Evolutionary conservation across 1,140 invertebrate species (phyloP).

Genomic region (Wiebesia pumilae): DNA sequence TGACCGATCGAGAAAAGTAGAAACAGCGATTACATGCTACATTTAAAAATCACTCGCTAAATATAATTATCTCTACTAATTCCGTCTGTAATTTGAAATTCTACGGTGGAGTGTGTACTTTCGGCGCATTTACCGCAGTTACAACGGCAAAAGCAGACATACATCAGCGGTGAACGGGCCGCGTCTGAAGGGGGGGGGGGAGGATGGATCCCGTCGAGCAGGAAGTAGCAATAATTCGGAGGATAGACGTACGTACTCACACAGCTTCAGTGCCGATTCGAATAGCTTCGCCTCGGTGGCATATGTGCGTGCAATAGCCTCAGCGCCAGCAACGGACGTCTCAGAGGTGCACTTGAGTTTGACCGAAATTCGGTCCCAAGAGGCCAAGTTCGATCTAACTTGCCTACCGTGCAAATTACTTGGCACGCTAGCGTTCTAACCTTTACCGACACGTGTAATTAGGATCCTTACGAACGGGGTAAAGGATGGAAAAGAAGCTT

Average conservation of each 20-base stretch:
- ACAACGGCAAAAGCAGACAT: conserved; percentile 18
- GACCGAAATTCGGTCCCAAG: conserved; percentile 55
- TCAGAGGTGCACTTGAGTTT: conserved; percentile 59
- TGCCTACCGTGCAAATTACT: conserved; percentile 34
- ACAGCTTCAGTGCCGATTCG: background rate
- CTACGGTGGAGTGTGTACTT: background rate
- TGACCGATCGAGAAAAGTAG: conserved; percentile 9
- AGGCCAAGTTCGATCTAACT: conserved; percentile 58
- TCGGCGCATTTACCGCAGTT: conserved; percentile 14
- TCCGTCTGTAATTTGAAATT: conserved; percentile 16
- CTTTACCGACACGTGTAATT: conserved; percentile 33
- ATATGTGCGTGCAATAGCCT: background rate
- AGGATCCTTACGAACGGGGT: background rate
- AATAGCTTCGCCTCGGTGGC: background rate
- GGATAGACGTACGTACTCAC: background rate
- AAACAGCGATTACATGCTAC: background rate
- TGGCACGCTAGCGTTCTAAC: background rate
- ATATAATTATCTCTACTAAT: conserved; percentile 7
- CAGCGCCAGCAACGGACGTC: conserved; percentile 31
- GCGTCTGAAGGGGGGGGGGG: background rate
- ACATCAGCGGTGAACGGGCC: background rate
- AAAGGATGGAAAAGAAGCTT: conserved; percentile 5
- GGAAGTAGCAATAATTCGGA: conserved; percentile 38
- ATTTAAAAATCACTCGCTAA: conserved; percentile 11
- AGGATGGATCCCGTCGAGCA: conserved; percentile 6